Percentiles rank a stretch among this genome's conserved stretches.
Conservation (phyloP, 2,888 invertebrate genomes). For the Sarcophaga caerulescens region DNA sequence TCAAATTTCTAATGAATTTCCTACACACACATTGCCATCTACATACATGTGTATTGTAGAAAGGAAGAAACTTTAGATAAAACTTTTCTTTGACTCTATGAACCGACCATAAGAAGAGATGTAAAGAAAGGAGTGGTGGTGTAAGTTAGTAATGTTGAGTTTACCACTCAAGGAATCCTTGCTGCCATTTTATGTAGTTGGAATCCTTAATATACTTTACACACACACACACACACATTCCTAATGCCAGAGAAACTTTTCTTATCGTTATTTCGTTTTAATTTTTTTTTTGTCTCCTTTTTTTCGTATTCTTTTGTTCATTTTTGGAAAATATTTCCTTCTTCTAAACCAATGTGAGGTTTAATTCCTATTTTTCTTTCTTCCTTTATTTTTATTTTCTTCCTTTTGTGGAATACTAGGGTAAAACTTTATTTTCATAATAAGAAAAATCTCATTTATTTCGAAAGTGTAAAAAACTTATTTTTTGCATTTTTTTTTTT, state of each 20-base stretch:
- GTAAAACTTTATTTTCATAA: slow-evolving; percentile 36
- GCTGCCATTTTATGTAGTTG: slow-evolving; percentile 37
- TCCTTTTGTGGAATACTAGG: slow-evolving; percentile 5
- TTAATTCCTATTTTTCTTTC: background rate
- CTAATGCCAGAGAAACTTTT: slow-evolving; percentile 70
- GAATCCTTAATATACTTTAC: slow-evolving; percentile 59
- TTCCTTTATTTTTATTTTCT: slow-evolving; percentile 19
- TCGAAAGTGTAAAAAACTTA: slow-evolving; percentile 31
- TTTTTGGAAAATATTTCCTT: slow-evolving; percentile 32
- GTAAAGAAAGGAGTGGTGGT: background rate
- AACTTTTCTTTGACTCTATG: slow-evolving; percentile 43
- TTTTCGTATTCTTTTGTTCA: slow-evolving; percentile 24
- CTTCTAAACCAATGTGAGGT: slow-evolving; percentile 4
- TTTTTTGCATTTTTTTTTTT: slow-evolving; percentile 21
- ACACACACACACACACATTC: slow-evolving; percentile 9
- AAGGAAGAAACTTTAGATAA: slow-evolving; percentile 42
- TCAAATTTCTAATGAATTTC: slow-evolving; percentile 71
- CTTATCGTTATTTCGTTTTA: slow-evolving; percentile 50
- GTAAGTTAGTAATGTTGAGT: background rate
- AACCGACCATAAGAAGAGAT: background rate
- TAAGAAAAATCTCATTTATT: slow-evolving; percentile 59
- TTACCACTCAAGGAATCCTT: slow-evolving; percentile 1
- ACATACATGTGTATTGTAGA: background rate
- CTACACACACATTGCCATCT: background rate
- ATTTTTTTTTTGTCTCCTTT: slow-evolving; percentile 14